Evolutionary conservation across 2,797 vertebrate genomes (phyloP), one percentile per base, ranked within the genome.

Genomic region (Liasis olivaceus): DNA sequence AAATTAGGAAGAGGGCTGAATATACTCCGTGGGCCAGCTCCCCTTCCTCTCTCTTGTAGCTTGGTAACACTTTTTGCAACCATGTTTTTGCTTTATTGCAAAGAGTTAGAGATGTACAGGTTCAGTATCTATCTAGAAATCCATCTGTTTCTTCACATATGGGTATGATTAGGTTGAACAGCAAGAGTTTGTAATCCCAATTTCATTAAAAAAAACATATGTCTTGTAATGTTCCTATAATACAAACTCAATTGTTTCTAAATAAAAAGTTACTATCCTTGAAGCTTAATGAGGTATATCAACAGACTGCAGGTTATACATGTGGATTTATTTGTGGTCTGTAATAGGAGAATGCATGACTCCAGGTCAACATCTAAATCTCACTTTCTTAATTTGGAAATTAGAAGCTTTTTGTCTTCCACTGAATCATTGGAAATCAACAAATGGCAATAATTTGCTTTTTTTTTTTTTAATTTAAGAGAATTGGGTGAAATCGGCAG

Each of bases 201-300:
- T 85, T 84, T 54, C 69, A 15, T 90, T 90, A 28, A 47, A 69
- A n/a, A 88, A 64, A 89, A 56, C 81, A 51, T 8, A 90, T 90
- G 42, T 64, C 69, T 77, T 36, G 20, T 31, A 36, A 56, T 85
- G 31, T 85, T 51, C 54, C 81, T 85, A 13, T 51, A 26, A 20
- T 85, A 54, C 85, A 91, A 85, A 56, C 81, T 31, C 81, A 54
- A 85, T 91, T 91, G 54, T 85, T 91, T 54, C 90, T 56, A 51
- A 54, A 85, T 85, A 90, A 85, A 62, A 36, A 42, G 31, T 42
- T n/a, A 14, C 51, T 31, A 85, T 22, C 81, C 81, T 54, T 56
- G 47, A 56, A 91, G 20, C 26, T 85, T 91, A 91, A 85, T 85
- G 90, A 64, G 47, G 81, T 85, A 5, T 36, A 51, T n/a, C 51